A percentile compares a stretch with the other conserved stretches of the same genome.
These are phyloP conservation scores for Hemithea aestivaria DNA, from an alignment of 2,888 invertebrate genomes.

Conservation along the genomic window DNA sequence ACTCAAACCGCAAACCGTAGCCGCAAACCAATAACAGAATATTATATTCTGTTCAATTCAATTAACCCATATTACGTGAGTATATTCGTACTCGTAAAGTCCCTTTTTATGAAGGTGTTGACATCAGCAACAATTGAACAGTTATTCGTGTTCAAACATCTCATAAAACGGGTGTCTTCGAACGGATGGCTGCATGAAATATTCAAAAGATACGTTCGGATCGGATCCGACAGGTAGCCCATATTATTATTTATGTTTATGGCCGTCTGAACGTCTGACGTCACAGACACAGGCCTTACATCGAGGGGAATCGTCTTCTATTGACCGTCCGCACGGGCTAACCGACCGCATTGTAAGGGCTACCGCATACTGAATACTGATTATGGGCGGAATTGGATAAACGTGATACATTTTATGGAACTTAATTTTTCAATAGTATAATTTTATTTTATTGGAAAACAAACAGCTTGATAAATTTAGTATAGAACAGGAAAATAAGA, in stretches of 20 bases:
- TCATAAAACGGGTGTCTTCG: constrained; percentile 11
- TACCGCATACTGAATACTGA: constrained; percentile 39
- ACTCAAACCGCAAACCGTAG: too few relatives aligned
- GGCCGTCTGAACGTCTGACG: constrained; percentile 9
- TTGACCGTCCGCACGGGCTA: constrained; percentile 22
- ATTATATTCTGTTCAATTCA: too few relatives aligned
- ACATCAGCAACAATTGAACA: constrained; percentile 12
- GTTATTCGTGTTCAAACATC: constrained; percentile 12
- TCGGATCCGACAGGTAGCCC: constrained; percentile 11
- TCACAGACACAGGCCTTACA: constrained; percentile 6
- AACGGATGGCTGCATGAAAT: constrained; percentile 13
- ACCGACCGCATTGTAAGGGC: constrained; percentile 26
- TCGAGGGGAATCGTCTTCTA: constrained; percentile 6
- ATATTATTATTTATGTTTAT: constrained; percentile 7
- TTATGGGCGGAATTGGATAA: too few relatives aligned
- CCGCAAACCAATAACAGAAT: too few relatives aligned
- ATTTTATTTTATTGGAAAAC: too few relatives aligned
- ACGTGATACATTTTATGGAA: too few relatives aligned
- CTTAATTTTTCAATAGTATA: too few relatives aligned
- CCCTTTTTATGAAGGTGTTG: constrained; percentile 1
- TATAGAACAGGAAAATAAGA: too few relatives aligned
- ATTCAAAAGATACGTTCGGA: constrained; percentile 15
- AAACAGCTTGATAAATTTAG: too few relatives aligned
- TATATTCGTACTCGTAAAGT: too few relatives aligned
- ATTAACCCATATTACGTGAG: too few relatives aligned